phyloP scores from a whole-genome alignment of 2,113 vertebrate species.

The Paradoxurus hermaphroditus region DNA sequence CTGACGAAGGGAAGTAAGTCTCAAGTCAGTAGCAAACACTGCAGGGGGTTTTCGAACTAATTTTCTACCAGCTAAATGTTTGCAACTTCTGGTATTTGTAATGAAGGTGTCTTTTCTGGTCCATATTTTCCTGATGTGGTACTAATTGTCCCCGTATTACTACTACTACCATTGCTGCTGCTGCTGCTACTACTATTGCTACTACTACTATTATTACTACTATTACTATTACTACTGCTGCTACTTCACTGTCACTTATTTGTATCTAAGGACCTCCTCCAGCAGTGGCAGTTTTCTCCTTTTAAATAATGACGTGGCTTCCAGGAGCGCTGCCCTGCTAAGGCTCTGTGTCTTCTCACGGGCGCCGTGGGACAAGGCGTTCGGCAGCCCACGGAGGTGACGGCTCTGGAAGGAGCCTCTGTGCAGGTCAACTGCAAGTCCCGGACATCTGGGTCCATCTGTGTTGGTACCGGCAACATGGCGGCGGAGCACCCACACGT shows the following conservation, averaged over 20 bases:
- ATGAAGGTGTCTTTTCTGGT: neutral
- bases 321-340: neutral
- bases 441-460: constrained; percentile 11
- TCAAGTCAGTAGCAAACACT: neutral
- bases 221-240: neutral
- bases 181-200: too few species aligned
- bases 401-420: neutral
- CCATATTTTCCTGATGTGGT: neutral
- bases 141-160: neutral
- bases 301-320: neutral
- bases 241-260: neutral
- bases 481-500: neutral
- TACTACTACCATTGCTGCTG: too few species aligned
- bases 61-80: neutral
- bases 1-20: constrained; percentile 23
- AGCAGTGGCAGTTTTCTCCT: neutral
- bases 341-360: neutral
- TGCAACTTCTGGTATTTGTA: neutral
- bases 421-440: neutral
- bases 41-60: neutral
- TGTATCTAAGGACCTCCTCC: neutral
- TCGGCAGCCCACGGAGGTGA: neutral
- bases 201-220: too few species aligned
- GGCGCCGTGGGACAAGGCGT: neutral
- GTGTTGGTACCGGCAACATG: constrained; percentile 14